Percentiles rank a stretch among this genome's conserved stretches.
Evolutionary conservation across 2,113 vertebrate species (phyloP).

Genomic region (Chaetodon auriga): DNA sequence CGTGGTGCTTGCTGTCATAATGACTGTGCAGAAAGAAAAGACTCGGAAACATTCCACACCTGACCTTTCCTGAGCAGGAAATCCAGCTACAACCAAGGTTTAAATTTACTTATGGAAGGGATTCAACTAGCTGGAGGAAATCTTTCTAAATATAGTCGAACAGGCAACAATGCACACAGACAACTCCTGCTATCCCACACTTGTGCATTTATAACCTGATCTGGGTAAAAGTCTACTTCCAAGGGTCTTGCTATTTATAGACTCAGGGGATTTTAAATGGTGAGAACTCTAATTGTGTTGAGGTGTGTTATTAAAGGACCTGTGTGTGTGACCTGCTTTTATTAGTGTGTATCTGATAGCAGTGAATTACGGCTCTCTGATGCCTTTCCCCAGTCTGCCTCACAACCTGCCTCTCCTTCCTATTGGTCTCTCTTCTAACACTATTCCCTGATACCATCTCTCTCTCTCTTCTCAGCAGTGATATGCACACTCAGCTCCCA

Average conservation of each 20-base stretch:
- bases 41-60: constrained; percentile 47
- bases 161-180: constrained; percentile 24
- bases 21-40: constrained; percentile 72
- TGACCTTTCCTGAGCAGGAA: constrained; percentile 68
- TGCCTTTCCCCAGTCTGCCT: constrained; percentile 35
- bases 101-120: constrained; percentile 48
- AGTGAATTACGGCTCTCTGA: constrained; percentile 2
- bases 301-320: neutral
- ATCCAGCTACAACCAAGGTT: constrained; percentile 48
- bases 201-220: constrained; percentile 34
- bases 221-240: constrained; percentile 21
- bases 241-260: constrained; percentile 40
- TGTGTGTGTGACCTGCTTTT: neutral
- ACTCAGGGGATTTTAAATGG: constrained; percentile 34
- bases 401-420: constrained; percentile 22
- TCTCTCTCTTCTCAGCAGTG: constrained; percentile 10
- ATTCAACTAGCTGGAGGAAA: constrained; percentile 30
- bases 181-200: neutral
- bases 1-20: constrained; percentile 70
- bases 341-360: neutral
- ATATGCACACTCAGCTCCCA: constrained; percentile 44
- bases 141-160: constrained; percentile 59
- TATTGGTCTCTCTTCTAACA: constrained; percentile 17
- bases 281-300: constrained; percentile 4
- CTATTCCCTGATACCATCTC: neutral